Evolutionary conservation across 2,797 vertebrate species (phyloP).

Genomic region (Eremophila alpestris): DNA sequence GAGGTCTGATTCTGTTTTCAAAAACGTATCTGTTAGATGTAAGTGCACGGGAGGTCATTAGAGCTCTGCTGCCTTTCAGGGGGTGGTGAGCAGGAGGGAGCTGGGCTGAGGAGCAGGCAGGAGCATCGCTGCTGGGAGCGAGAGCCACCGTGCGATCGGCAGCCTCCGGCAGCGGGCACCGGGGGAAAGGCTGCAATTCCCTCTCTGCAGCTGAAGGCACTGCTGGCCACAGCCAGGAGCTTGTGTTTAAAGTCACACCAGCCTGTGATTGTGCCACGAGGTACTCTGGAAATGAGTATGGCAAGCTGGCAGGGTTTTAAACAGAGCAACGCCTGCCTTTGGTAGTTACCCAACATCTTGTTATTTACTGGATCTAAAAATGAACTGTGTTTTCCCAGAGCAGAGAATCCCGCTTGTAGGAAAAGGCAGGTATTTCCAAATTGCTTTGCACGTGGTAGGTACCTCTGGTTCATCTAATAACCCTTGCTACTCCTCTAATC

Average conservation of each 20-base stretch:
- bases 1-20: slow-evolving; percentile 38
- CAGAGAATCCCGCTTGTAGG: background rate
- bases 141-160: background rate
- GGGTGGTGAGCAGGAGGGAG: background rate
- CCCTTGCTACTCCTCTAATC: background rate
- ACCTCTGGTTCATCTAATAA: background rate
- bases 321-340: background rate
- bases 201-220: background rate
- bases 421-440: background rate
- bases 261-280: background rate
- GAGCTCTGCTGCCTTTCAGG: background rate
- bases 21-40: background rate
- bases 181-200: background rate
- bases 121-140: background rate
- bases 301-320: background rate
- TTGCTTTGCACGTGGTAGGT: background rate
- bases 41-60: slow-evolving; percentile 40
- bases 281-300: background rate
- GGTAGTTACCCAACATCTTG: background rate
- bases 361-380: background rate
- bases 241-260: background rate
- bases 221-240: background rate
- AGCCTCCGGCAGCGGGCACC: background rate
- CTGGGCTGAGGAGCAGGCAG: background rate
- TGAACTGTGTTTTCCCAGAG: background rate